Conservation (phyloP, 1,140 invertebrate genomes). For the Berghia stephanieae region DNA sequence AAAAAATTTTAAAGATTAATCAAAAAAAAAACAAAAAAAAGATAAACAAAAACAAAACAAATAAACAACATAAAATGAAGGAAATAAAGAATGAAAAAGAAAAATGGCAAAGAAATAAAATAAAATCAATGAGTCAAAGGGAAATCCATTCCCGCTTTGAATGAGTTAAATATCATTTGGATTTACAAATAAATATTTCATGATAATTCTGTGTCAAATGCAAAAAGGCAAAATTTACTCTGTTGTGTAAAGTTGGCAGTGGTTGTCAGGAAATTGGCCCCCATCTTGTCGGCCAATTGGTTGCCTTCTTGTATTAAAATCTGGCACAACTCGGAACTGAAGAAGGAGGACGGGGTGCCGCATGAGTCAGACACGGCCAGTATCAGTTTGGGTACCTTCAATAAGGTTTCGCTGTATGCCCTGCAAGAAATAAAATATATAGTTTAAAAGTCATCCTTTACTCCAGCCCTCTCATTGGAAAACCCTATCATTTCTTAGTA, state of each 20-base stretch:
- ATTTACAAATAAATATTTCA: not conserved
- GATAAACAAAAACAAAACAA: too few relatives aligned
- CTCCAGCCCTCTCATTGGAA: too few relatives aligned
- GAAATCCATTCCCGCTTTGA: too few relatives aligned
- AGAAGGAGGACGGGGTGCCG: constrained; percentile 77
- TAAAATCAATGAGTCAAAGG: too few relatives aligned
- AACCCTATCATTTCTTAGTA: too few relatives aligned
- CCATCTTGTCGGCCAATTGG: constrained; percentile 88
- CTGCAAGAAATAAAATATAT: constrained; percentile 67
- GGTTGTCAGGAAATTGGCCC: constrained; percentile 91
- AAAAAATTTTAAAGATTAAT: too few relatives aligned
- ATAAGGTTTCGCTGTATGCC: constrained; percentile 93
- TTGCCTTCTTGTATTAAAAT: constrained; percentile 92
- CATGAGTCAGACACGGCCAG: constrained; percentile 90
- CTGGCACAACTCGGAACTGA: constrained; percentile 87
- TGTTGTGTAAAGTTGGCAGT: constrained; percentile 83
- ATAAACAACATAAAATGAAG: too few relatives aligned
- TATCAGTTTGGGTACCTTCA: constrained; percentile 86
- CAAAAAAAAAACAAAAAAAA: too few relatives aligned
- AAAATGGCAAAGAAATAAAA: too few relatives aligned
- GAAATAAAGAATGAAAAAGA: too few relatives aligned
- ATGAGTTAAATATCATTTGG: too few relatives aligned
- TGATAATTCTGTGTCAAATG: not conserved
- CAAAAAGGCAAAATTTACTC: constrained; percentile 72
- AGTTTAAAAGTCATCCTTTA: too few relatives aligned